phyloP scores from a whole-genome alignment of 1,140 invertebrate species.

The Drosophila sturtevanti region DNA sequence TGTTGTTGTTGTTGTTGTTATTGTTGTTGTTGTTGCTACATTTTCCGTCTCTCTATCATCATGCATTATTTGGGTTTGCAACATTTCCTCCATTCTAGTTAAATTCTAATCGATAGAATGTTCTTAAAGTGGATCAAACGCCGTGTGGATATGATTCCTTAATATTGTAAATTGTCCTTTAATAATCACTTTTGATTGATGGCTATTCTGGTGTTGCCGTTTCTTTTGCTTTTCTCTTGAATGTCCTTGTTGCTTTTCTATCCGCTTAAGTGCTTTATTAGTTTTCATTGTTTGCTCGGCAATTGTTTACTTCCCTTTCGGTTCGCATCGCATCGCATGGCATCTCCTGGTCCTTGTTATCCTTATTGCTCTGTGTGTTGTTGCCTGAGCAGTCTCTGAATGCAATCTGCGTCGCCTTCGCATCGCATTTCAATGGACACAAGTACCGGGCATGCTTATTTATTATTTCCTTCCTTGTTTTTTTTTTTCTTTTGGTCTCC shows the following conservation, averaged over 20 bases:
- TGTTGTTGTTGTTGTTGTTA: constrained; percentile 14
- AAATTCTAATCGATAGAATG: constrained; percentile 32
- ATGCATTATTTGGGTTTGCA: constrained; percentile 19
- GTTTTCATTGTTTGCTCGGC: constrained; percentile 72
- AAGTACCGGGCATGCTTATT: constrained; percentile 36
- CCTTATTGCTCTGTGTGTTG: constrained; percentile 12
- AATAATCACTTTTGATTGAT: constrained; percentile 59
- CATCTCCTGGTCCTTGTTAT: constrained; percentile 15
- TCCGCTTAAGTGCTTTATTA: constrained; percentile 75
- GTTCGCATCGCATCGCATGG: constrained; percentile 30
- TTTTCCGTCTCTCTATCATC: background rate
- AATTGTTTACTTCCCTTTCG: constrained; percentile 43
- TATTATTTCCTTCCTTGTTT: constrained; percentile 40
- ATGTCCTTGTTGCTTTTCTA: constrained; percentile 52
- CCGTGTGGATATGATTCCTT: constrained; percentile 39
- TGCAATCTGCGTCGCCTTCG: constrained; percentile 57
- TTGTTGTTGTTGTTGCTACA: constrained; percentile 17
- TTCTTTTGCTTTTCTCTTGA: constrained; percentile 32
- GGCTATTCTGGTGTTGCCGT: constrained; percentile 29
- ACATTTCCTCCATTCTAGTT: constrained; percentile 35
- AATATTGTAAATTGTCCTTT: background rate
- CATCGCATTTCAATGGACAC: constrained; percentile 52
- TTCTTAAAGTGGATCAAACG: constrained; percentile 62
- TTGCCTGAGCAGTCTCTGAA: constrained; percentile 41
- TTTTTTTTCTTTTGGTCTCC: constrained; percentile 15